Conservation (phyloP, 2,797 vertebrate species). For the Enteromius viviparus region DNA sequence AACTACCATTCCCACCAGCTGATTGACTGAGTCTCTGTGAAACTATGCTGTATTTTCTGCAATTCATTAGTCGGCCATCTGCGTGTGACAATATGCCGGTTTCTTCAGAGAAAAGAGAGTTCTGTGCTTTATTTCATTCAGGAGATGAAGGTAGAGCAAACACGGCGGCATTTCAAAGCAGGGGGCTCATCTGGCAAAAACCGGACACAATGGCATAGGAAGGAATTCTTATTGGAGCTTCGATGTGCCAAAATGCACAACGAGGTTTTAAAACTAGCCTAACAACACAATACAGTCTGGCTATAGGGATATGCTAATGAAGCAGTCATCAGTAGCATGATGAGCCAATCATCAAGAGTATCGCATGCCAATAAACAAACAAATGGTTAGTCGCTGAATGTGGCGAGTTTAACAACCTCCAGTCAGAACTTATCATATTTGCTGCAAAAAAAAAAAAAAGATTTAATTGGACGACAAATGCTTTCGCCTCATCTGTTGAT, state of each 20-base stretch:
- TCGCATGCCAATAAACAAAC: constrained; percentile 34
- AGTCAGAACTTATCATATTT: constrained; percentile 43
- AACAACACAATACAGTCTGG: constrained; percentile 19
- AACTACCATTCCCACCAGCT: constrained; percentile 29
- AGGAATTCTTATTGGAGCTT: constrained; percentile 15
- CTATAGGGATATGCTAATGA: constrained; percentile 37
- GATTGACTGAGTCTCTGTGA: constrained; percentile 24
- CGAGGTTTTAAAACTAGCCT: neutral
- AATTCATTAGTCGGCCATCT: constrained; percentile 51
- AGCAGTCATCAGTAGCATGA: constrained; percentile 9
- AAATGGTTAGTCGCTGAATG: constrained; percentile 33
- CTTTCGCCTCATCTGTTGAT: constrained; percentile 57
- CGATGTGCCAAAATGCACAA: neutral
- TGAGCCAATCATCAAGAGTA: constrained; percentile 33
- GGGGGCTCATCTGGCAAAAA: constrained; percentile 21
- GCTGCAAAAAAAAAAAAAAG: constrained; percentile 33
- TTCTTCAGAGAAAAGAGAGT: constrained; percentile 32
- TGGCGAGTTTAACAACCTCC: constrained; percentile 44
- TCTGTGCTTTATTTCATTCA: neutral
- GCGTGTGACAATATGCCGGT: constrained; percentile 36
- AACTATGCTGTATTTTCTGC: constrained; percentile 33
- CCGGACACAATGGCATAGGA: neutral
- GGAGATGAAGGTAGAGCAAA: constrained; percentile 13
- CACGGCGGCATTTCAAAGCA: neutral
- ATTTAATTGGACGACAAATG: constrained; percentile 50